Percentiles rank a stretch among this genome's conserved stretches.
These are phyloP conservation scores for Orchesellides sinensis DNA, from an alignment of 2,888 invertebrate species.

Conservation along the genomic window DNA sequence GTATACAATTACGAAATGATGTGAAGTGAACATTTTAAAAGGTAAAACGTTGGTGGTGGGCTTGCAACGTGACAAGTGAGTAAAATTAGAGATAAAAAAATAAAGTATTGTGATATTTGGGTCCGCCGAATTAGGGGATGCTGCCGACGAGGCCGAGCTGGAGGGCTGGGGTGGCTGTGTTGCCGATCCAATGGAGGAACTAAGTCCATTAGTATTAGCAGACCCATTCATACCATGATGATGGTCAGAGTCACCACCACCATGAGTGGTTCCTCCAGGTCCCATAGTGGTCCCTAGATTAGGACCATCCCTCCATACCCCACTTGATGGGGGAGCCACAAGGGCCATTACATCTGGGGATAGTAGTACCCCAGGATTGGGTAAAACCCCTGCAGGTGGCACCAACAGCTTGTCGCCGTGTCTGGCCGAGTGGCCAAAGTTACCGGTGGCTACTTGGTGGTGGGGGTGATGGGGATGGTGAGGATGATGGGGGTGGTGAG, in stretches of 20 bases:
- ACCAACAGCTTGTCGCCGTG: conserved; percentile 74
- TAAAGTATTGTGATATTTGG: conserved; percentile 26
- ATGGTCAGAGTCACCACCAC: conserved; percentile 27
- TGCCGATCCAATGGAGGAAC: conserved; percentile 37
- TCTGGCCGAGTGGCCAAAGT: conserved; percentile 64
- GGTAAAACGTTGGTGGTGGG: too few relatives aligned
- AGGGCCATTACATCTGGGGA: conserved; percentile 78
- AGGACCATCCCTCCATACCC: conserved; percentile 77
- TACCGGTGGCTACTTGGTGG: conserved; percentile 5
- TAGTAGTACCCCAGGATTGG: conserved; percentile 73
- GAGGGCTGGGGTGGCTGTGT: conserved; percentile 73
- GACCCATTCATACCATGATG: conserved; percentile 53
- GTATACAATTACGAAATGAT: too few relatives aligned
- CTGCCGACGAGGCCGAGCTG: conserved; percentile 76
- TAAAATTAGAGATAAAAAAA: neutral
- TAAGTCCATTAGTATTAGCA: conserved; percentile 39
- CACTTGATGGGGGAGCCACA: conserved; percentile 78
- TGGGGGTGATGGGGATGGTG: conserved; percentile 13
- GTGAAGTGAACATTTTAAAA: too few relatives aligned
- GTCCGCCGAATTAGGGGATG: conserved; percentile 82
- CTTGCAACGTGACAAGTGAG: neutral
- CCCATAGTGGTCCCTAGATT: conserved; percentile 70
- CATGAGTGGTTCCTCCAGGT: conserved; percentile 64
- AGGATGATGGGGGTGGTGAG: conserved; percentile 2
- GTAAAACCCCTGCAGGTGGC: conserved; percentile 71